These are phyloP conservation scores for Marmota flaviventris DNA, from an alignment of 2,113 vertebrate species.

Conservation along the genomic window DNA sequence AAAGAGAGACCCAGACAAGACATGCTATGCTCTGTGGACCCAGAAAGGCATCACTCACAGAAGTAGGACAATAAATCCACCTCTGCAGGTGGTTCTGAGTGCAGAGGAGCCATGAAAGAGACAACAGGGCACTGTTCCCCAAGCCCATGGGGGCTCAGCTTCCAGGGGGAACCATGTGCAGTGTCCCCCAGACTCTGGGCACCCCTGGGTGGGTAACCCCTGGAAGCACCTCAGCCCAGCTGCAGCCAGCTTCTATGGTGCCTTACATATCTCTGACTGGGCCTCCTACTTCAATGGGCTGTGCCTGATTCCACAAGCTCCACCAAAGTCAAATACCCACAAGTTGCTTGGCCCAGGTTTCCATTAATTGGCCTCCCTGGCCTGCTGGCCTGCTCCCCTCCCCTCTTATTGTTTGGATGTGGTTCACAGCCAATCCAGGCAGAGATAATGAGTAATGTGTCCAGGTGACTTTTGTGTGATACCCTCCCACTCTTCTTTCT, in stretches of 20 bases:
- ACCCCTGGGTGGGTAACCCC: too few species aligned
- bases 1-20: neutral
- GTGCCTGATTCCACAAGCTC: neutral
- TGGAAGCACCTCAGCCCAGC: neutral
- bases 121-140: neutral
- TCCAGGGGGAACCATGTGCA: too few species aligned
- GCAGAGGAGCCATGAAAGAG: neutral
- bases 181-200: neutral
- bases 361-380: slow-evolving; percentile 86
- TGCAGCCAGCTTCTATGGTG: neutral
- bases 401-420: slow-evolving; percentile 92
- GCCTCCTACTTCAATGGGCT: neutral
- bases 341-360: slow-evolving; percentile 84
- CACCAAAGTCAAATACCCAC: slow-evolving; percentile 73
- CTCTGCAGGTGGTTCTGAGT: neutral
- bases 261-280: slow-evolving; percentile 39
- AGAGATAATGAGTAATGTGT: slow-evolving; percentile 91
- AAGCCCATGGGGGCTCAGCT: neutral
- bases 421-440: slow-evolving; percentile 86
- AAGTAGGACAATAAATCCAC: neutral
- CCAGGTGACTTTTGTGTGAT: slow-evolving; percentile 86
- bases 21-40: neutral
- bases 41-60: neutral
- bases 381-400: slow-evolving; percentile 13
- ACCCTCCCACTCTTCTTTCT: slow-evolving; percentile 81